Conservation (phyloP, 1,140 invertebrate genomes). For the Hesperophylax magnus region DNA sequence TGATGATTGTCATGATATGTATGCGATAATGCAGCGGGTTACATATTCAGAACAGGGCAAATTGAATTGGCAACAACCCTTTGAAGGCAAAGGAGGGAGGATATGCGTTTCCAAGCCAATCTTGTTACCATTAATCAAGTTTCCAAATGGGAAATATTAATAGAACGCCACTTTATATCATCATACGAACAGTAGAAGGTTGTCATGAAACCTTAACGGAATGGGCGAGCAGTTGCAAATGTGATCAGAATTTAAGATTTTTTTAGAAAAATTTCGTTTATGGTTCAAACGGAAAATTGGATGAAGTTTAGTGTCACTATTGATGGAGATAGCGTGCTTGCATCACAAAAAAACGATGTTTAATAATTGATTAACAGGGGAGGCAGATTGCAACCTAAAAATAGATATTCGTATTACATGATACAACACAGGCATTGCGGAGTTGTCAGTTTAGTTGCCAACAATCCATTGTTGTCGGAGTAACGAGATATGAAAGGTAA, state of each 20-base stretch:
- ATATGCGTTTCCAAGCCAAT: neutral
- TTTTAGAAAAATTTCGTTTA: too few relatives aligned
- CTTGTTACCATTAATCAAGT: neutral
- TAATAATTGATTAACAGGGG: too few relatives aligned
- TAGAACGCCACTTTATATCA: neutral
- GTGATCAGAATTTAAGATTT: too few relatives aligned
- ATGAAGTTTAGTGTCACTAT: too few relatives aligned
- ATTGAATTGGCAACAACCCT: conserved; percentile 18
- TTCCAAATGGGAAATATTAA: neutral
- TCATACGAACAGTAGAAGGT: too few relatives aligned
- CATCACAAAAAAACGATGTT: too few relatives aligned
- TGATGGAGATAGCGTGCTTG: too few relatives aligned
- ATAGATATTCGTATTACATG: conserved; percentile 1
- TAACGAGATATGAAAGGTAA: conserved; percentile 12
- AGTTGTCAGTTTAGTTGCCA: conserved; percentile 17
- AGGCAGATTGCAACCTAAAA: too few relatives aligned
- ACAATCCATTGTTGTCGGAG: conserved; percentile 15
- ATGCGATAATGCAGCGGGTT: neutral
- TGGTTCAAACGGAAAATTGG: too few relatives aligned
- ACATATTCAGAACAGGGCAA: conserved; percentile 13
- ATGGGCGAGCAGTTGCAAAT: too few relatives aligned
- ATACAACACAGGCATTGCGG: neutral
- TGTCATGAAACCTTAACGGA: too few relatives aligned
- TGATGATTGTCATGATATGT: neutral
- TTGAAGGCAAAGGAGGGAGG: neutral